Conservation (phyloP, 2,797 vertebrate species). For the Ctenopoma kingsleyae region DNA sequence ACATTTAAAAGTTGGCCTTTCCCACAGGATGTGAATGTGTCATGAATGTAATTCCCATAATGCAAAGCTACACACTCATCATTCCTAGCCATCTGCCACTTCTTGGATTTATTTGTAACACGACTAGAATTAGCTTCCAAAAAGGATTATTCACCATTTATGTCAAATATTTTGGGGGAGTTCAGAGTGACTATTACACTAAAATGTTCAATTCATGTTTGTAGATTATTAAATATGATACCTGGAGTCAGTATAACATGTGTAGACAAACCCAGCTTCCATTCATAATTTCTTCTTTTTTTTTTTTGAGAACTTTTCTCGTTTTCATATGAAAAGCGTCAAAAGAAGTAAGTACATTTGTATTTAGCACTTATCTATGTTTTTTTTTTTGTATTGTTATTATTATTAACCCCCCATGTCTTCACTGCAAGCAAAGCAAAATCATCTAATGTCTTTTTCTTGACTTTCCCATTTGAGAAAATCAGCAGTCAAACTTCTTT, state of each 20-base stretch:
- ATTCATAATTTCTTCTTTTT: neutral
- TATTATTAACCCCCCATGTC: constrained; percentile 64
- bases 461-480: constrained; percentile 16
- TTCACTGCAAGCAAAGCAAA: constrained; percentile 17
- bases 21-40: constrained; percentile 34
- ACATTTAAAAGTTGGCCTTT: constrained; percentile 12
- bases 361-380: neutral
- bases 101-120: constrained; percentile 38
- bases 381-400: constrained; percentile 16
- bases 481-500: constrained; percentile 17
- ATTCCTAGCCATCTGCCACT: constrained; percentile 53
- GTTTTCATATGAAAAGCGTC: neutral
- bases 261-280: neutral
- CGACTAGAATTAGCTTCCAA: constrained; percentile 10
- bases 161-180: constrained; percentile 5
- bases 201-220: neutral
- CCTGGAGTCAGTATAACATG: neutral
- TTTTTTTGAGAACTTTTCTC: constrained; percentile 1
- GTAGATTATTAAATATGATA: neutral
- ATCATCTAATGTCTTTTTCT: constrained; percentile 34
- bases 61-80: constrained; percentile 32
- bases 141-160: constrained; percentile 12
- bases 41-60: constrained; percentile 49
- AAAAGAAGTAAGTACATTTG: constrained; percentile 19
- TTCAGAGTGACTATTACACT: neutral